Evolutionary conservation across 2,113 vertebrate species (phyloP), one percentile per base, ranked within the genome.

Genomic region (Crotalus tigris): DNA sequence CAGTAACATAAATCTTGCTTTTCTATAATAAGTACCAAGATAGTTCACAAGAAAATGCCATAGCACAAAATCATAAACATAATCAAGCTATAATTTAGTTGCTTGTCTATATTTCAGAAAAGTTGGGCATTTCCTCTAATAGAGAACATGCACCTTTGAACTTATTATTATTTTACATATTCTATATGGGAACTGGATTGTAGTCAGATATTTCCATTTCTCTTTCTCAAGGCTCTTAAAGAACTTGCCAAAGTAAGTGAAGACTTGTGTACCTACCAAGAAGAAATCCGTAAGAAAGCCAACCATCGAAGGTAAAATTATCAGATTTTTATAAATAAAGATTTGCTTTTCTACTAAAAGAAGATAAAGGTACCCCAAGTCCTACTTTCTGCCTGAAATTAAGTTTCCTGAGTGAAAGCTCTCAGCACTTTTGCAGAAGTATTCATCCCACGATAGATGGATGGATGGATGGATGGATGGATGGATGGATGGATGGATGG

Each of bases 201-300:
- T 44, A 9, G 92, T 97, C 96, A 98, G 91, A 5, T 1, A 17
- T 53, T 95, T 4, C 59, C 95, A 58, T 93, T 96, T 97, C 0
- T 96, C 9, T 97, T 95, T 97, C 17, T 93, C 95, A 97, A 99
- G 99, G 99, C 99, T 96, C 98, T 99, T 93, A 98, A 98, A 96
- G 99, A 99, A 98, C 99, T 99, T 93, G 99, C 98, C 64, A 98
- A 97, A 97, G 99, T 99, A 81, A 99, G 99, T 95, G 98, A 99
- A 97, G 99, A 99, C 95, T 97, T 99, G 89, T 99, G 99, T 96
- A 99, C 98, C 97, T 99, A 99, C 97, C 99, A 99, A 98, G 98
- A 99, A 95, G 98, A 99, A 98, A 98, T 99, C 94, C 97, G 95
- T 95, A 98, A 97, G 96, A 98, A 95, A 95, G 97, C 98, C 90